phyloP scores from a whole-genome alignment of 2,797 vertebrate species.

The Cygnus olor region DNA sequence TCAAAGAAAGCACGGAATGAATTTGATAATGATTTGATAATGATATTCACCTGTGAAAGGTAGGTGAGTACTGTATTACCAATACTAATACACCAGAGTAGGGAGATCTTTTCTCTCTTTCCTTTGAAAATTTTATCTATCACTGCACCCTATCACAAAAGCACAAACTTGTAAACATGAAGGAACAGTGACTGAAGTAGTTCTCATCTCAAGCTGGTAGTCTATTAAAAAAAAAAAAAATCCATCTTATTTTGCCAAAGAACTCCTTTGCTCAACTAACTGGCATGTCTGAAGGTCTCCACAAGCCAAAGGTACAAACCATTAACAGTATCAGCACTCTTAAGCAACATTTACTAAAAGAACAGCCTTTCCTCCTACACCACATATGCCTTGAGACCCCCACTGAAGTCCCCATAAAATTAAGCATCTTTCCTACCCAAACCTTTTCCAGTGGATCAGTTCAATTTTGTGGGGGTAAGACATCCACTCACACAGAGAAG shows the following conservation, averaged over 20 bases:
- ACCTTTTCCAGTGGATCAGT: background rate
- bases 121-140: background rate
- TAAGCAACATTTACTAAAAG: background rate
- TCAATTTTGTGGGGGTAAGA: background rate
- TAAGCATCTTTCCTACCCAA: background rate
- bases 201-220: background rate
- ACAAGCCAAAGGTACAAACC: background rate
- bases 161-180: background rate
- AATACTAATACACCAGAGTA: background rate
- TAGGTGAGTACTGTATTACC: background rate
- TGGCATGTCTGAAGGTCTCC: background rate
- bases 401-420: background rate
- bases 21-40: background rate
- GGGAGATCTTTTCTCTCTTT: background rate
- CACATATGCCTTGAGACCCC: background rate
- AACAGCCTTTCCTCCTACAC: background rate
- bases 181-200: background rate
- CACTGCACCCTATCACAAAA: background rate
- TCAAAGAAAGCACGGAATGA: background rate
- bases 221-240: background rate
- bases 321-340: background rate
- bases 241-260: background rate
- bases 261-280: background rate
- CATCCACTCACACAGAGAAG: background rate
- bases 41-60: background rate